Base-by-base conservation (phyloP, 1,140 invertebrate genomes). In the Chymomyza costata region DNA sequence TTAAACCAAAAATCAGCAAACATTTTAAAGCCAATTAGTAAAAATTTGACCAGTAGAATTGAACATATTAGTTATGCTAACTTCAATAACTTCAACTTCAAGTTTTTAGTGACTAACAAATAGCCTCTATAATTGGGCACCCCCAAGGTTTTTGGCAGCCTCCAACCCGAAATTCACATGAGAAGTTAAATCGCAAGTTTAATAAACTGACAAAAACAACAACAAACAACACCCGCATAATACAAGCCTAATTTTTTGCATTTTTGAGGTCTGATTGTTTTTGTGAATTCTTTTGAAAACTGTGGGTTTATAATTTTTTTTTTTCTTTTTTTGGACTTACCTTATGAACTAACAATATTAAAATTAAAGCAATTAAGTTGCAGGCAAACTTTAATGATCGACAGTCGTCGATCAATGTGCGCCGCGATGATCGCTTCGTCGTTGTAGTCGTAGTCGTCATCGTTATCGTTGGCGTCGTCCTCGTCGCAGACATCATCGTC, bases 281-380 rank as follows among this genome's bases (percentile, higher is more conserved):
- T 46, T 40, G 41, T 46, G 34, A 39, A 41, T 45, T 32, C n/a
- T n/a, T 35, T 30, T 38, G 17, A 46, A 47, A 37, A 54, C 17
- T 34, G 14, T 37, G 30, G 30, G 28, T 53, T 59, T 38, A 16
- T 32, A n/a, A n/a, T n/a, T n/a, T n/a, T n/a, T n/a, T n/a, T n/a
- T n/a, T n/a, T n/a, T n/a, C n/a, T 28, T 28, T 28, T 17, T 57
- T 60, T 16, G 56, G n/a, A n/a, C 73, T 80, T 80, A 80, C 73
- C 73, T 80, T 80, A 80, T 80, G 74, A 53, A 80, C 73, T 80
- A 80, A 80, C 59, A 80, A 59, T 73, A 80, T 80, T 80, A 80
- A 80, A 80, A 80, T 71, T 80, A 80, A 80, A 80, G 73, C 73
- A 80, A 80, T 80, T 80, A 80, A 80, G 73, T 80, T 80, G 73